These are phyloP conservation scores for Phylloscopus trochiloides DNA, from an alignment of 2,113 vertebrate species.

Conservation along the genomic window DNA sequence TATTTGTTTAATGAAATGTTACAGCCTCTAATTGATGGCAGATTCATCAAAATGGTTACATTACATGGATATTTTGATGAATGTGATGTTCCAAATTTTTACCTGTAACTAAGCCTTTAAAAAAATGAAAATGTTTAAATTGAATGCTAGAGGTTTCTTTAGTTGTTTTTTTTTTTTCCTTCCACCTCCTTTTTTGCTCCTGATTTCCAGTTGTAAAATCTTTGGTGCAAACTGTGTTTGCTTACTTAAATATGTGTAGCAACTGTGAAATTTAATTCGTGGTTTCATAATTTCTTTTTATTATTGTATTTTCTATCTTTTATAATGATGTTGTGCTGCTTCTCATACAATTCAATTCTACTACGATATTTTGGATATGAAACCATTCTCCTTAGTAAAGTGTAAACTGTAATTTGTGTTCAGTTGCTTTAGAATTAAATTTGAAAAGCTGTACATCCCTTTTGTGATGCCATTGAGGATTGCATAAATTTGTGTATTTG, in stretches of 20 bases:
- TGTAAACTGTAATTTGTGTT: conserved; percentile 46
- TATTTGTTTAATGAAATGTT: not conserved
- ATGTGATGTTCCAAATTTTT: not conserved
- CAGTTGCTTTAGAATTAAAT: conserved; percentile 35
- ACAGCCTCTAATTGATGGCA: not conserved
- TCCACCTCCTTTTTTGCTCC: not conserved
- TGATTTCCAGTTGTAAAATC: not conserved
- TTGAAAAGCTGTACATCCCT: not conserved
- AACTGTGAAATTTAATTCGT: not conserved
- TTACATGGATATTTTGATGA: not conserved
- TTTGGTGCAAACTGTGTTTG: not conserved
- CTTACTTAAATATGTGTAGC: not conserved
- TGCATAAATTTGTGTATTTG: not conserved
- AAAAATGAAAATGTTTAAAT: not conserved
- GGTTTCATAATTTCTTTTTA: not conserved
- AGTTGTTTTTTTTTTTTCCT: not conserved
- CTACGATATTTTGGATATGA: conserved; percentile 12
- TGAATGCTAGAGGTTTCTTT: not conserved
- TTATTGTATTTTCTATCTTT: not conserved
- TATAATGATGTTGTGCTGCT: not conserved
- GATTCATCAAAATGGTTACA: not conserved
- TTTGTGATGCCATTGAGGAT: conserved; percentile 30
- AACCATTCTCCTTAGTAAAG: conserved; percentile 7
- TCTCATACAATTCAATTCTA: conserved; percentile 23
- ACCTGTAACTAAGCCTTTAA: not conserved